phyloP scores from a whole-genome alignment of 2,888 invertebrate genomes.

The Trachelus stipa region DNA sequence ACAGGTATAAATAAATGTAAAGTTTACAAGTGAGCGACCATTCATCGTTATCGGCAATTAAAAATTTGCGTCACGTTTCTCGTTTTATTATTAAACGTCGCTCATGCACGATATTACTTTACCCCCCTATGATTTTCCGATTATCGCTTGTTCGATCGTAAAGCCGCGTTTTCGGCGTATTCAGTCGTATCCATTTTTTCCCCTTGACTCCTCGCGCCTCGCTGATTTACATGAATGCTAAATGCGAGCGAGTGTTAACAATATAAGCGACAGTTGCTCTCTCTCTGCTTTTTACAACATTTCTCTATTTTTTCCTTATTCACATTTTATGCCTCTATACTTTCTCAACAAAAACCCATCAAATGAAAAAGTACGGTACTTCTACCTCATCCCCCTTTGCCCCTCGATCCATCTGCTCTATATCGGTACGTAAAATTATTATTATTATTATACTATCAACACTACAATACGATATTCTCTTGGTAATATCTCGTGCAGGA shows the following conservation, averaged over 20 bases:
- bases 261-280: conserved; percentile 17
- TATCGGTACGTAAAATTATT: background rate
- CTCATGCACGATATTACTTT: background rate
- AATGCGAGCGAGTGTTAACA: conserved; percentile 27
- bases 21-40: no score
- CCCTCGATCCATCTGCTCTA: background rate
- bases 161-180: background rate
- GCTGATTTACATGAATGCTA: conserved; percentile 36
- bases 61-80: background rate
- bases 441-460: background rate
- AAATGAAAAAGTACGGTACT: background rate
- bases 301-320: conserved; percentile 7
- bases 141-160: background rate
- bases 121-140: background rate
- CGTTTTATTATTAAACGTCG: background rate
- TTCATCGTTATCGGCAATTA: background rate
- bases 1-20: background rate
- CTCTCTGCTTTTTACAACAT: conserved; percentile 13
- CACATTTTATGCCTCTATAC: conserved; percentile 6
- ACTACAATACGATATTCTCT: background rate
- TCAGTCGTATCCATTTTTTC: background rate
- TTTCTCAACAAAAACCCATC: background rate
- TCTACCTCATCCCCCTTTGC: background rate
- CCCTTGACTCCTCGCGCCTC: conserved; percentile 7
- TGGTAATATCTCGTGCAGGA: background rate